Evolutionary conservation across 2,888 invertebrate species (phyloP).

Genomic region (Lithophane socia): DNA sequence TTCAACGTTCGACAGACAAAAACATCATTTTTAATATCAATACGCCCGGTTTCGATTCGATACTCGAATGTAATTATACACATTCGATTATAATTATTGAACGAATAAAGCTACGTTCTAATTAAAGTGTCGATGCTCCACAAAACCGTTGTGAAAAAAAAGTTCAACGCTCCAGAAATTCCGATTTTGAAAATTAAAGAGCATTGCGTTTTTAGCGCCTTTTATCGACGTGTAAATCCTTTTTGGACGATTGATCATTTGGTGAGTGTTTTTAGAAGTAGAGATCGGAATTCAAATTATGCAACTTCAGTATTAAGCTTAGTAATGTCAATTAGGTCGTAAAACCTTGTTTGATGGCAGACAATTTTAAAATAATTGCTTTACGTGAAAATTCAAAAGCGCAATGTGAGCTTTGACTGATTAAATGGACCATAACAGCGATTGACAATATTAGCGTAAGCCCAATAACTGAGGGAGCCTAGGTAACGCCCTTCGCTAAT

Average conservation of each 20-base stretch:
- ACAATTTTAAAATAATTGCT: background rate
- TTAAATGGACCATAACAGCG: slow-evolving; percentile 20
- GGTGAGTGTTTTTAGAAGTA: slow-evolving; percentile 32
- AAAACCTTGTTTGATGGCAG: slow-evolving; percentile 16
- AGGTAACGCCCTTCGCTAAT: slow-evolving; percentile 47
- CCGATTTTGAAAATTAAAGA: slow-evolving; percentile 71
- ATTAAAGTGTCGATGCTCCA: slow-evolving; percentile 80
- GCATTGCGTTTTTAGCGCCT: slow-evolving; percentile 64
- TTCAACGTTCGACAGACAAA: slow-evolving; percentile 85
- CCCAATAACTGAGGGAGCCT: slow-evolving; percentile 35
- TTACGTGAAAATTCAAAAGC: slow-evolving; percentile 10
- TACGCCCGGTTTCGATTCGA: slow-evolving; percentile 76
- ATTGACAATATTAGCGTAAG: slow-evolving; percentile 35
- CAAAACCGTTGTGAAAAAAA: slow-evolving; percentile 67
- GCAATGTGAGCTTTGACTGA: slow-evolving; percentile 11
- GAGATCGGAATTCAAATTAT: slow-evolving; percentile 52
- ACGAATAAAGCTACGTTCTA: slow-evolving; percentile 80
- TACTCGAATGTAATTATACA: slow-evolving; percentile 83
- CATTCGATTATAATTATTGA: slow-evolving; percentile 78
- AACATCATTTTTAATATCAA: slow-evolving; percentile 85
- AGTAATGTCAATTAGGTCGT: slow-evolving; percentile 41
- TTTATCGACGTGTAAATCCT: slow-evolving; percentile 63
- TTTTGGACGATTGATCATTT: slow-evolving; percentile 50
- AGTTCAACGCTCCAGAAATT: slow-evolving; percentile 64
- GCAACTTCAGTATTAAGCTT: slow-evolving; percentile 43